Evolutionary conservation across 1,140 invertebrate genomes (phyloP).

Genomic region (Ceratina japonica): DNA sequence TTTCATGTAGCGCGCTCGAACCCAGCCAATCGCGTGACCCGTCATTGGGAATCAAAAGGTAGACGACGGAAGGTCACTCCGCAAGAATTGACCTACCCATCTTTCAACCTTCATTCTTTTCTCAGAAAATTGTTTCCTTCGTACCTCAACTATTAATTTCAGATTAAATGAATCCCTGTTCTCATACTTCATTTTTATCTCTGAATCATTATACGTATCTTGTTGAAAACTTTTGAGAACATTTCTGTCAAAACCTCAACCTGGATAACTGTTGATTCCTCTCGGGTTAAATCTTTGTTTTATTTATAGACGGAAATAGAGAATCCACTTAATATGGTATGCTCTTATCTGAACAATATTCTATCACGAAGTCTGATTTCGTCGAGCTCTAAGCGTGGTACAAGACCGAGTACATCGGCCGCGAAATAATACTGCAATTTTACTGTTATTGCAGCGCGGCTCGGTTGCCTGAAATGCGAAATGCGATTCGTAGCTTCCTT

Average conservation of each 20-base stretch:
- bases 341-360: conserved; percentile 38
- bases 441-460: conserved; percentile 56
- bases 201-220: too few species aligned
- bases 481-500: conserved; percentile 14
- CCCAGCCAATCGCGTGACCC: conserved; percentile 53
- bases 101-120: background rate
- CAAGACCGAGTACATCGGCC: conserved; percentile 35
- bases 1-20: conserved; percentile 49
- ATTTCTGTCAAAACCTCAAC: too few species aligned
- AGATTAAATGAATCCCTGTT: too few species aligned
- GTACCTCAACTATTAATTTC: too few species aligned
- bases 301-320: conserved; percentile 16
- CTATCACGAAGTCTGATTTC: conserved; percentile 4
- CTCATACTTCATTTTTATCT: too few species aligned
- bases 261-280: too few species aligned
- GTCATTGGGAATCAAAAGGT: conserved; percentile 38
- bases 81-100: background rate
- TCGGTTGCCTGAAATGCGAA: conserved; percentile 30
- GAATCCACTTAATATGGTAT: conserved; percentile 11
- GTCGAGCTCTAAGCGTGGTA: conserved; percentile 22
- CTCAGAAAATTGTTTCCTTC: too few species aligned
- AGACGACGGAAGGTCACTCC: conserved; percentile 12
- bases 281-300: background rate
- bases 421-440: conserved; percentile 61
- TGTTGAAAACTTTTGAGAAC: too few species aligned